These are phyloP conservation scores for Argya squamiceps DNA, from an alignment of 2,797 vertebrate species.

Conservation along the genomic window DNA sequence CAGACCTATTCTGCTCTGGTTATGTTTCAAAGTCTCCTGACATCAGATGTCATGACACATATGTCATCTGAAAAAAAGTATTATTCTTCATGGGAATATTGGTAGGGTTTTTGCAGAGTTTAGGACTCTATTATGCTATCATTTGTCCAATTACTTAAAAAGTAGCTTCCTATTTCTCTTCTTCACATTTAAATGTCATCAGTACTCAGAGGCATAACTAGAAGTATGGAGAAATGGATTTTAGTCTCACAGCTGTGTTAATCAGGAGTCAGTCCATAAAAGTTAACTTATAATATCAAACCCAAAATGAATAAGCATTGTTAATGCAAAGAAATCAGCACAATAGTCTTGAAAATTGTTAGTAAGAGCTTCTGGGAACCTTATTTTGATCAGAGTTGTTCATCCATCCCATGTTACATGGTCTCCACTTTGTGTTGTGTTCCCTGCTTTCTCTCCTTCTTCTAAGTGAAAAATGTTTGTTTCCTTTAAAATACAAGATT, in stretches of 20 bases:
- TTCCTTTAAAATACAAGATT: not conserved
- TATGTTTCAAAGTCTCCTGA: not conserved
- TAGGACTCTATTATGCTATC: not conserved
- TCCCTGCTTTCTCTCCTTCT: not conserved
- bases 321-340: not conserved
- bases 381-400: not conserved
- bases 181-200: not conserved
- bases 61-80: not conserved
- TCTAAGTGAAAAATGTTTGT: not conserved
- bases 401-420: not conserved
- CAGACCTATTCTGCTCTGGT: not conserved
- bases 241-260: not conserved
- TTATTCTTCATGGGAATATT: not conserved
- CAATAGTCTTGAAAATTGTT: not conserved
- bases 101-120: not conserved
- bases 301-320: not conserved
- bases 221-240: not conserved
- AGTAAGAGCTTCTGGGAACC: not conserved
- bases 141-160: not conserved
- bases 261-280: not conserved
- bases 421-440: not conserved
- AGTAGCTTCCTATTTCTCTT: not conserved
- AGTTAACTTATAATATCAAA: not conserved
- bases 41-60: not conserved
- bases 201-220: not conserved